phyloP scores from a whole-genome alignment of 92 coral and sea anemone genomes.

The Bergia sp. region DNA sequence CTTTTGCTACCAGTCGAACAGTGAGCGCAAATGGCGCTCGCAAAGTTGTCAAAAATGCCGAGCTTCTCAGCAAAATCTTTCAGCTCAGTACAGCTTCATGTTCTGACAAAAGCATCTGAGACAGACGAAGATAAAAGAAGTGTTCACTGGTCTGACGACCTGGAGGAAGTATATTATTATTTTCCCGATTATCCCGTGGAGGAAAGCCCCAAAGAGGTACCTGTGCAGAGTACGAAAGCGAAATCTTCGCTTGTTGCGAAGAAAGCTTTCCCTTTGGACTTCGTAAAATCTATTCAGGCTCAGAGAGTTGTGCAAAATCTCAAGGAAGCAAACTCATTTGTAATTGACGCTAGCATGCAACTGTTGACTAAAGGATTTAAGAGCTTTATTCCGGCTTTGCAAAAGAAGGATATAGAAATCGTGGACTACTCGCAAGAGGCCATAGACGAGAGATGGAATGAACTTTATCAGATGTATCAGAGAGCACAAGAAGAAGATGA shows the following conservation, averaged over 20 bases:
- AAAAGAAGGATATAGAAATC: constrained; percentile 20
- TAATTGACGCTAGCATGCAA: constrained; percentile 2
- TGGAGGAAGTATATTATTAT: background rate
- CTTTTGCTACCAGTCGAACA: background rate
- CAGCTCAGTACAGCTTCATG: background rate
- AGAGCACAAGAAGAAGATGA: background rate
- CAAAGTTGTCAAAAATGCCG: constrained; percentile 1
- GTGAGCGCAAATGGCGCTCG: background rate
- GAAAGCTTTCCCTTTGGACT: background rate
- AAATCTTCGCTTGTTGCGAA: background rate
- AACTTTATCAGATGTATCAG: background rate
- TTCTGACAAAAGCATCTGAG: background rate
- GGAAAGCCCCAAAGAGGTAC: background rate
- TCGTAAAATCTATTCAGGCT: background rate
- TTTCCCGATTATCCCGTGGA: constrained; percentile 9
- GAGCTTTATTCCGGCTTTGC: background rate
- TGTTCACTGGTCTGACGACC: constrained; percentile 14
- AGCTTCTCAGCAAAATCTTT: constrained; percentile 14
- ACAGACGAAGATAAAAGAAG: background rate
- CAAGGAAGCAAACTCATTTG: background rate
- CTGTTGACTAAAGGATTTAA: constrained; percentile 9
- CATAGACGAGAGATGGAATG: background rate
- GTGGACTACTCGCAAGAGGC: background rate
- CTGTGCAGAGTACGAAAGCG: background rate
- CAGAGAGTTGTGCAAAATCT: background rate